phyloP scores from a whole-genome alignment of 23 tunicate species.

The Ascidia mentula region DNA sequence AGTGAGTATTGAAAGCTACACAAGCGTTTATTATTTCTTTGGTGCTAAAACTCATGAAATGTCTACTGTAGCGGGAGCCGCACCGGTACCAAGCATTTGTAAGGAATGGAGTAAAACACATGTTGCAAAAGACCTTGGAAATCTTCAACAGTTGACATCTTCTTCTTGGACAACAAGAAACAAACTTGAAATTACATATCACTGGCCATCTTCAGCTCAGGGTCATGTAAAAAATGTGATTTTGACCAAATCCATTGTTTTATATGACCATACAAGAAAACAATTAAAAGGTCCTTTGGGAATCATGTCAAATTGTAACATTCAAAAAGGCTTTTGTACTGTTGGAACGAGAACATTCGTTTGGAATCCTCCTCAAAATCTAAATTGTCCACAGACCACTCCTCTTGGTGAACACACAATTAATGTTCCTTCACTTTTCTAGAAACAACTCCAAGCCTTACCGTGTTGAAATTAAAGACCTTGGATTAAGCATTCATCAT shows the following conservation, averaged over 20 bases:
- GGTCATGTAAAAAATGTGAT: no score
- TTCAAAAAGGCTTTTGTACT: no score
- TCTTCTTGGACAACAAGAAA: neutral
- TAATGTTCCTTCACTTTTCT: no score
- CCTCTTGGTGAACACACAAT: no score
- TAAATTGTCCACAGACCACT: neutral
- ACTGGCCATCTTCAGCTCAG: neutral
- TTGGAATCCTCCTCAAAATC: no score
- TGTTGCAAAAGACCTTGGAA: neutral
- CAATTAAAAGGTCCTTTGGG: no score
- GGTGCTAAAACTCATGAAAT: neutral
- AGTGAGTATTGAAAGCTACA: neutral
- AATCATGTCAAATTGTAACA: no score
- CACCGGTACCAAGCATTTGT: neutral
- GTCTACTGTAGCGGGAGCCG: neutral
- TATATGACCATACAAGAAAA: no score
- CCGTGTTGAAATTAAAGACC: neutral
- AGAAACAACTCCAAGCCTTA: no score
- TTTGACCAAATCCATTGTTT: neutral
- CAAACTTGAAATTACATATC: neutral
- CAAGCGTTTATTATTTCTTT: neutral
- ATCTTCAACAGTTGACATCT: neutral
- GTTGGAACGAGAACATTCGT: no score
- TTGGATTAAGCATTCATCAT: neutral
- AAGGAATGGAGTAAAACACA: neutral